Evolutionary conservation across 2,113 vertebrate species (phyloP), one percentile per base, ranked within the genome.

Genomic region (Petrocephalus zakoni): DNA sequence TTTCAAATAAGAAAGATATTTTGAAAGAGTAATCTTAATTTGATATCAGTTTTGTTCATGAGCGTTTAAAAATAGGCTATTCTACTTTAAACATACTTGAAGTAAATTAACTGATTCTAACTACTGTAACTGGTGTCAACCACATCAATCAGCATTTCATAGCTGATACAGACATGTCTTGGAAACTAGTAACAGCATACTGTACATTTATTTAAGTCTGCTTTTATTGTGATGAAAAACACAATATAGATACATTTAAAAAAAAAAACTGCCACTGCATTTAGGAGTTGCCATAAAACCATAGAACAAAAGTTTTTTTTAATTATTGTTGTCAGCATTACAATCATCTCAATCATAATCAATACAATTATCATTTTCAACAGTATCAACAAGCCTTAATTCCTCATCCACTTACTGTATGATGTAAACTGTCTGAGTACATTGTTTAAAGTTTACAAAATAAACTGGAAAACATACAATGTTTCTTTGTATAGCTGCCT

Each of bases 401-500:
- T 13, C 47, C 25, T 51, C 15, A 88, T 82, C 34, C 10, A 88
- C 11, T 34, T 51, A 52, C 29, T 85, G 68, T 46, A 87, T 75
- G 68, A 78, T 88, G 6, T 21, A 88, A 81, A 49, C 47, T 49
- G 52, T 72, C 49, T 37, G 47, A 53, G 25, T 47, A 46, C 68
- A 75, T 51, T 87, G 75, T 0, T 64, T 72, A 29, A 22, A 42
- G 37, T 29, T 25, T 88, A 82, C 75, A 88, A 88, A 88, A 58
- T 56, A 81, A 75, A n/a, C 49, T 87, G 34, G 15, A 53, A 13
- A 81, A 61, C 78, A 84, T 53, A 61, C 42, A 88, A 88, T 88
- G 21, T 56, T 83, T 64, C n/a, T 84, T 84, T n/a, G 68, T 83
- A 49, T 88, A 88, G 88, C 78, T 88, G 87, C 87, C 75, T 47